phyloP scores from a whole-genome alignment of 2,113 vertebrate genomes.

The Oostethus manadensis region DNA sequence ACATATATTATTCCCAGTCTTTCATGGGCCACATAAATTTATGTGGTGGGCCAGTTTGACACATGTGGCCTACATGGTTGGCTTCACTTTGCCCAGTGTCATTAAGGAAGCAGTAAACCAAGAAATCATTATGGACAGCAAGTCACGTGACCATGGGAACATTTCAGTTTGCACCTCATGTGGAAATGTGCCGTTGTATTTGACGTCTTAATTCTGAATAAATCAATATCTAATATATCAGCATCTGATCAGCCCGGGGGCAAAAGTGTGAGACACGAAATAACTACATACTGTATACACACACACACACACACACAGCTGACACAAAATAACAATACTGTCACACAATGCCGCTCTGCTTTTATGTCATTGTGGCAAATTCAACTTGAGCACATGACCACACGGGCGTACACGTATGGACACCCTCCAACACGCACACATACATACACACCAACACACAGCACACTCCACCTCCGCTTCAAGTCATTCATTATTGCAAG shows the following conservation, averaged over 20 bases:
- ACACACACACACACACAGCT: not conserved
- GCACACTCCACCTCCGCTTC: slow-evolving; percentile 42
- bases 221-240: slow-evolving; percentile 60
- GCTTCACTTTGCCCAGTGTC: slow-evolving; percentile 23
- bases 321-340: not conserved
- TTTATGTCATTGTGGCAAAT: slow-evolving; percentile 14
- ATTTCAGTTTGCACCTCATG: slow-evolving; percentile 21
- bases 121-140: slow-evolving; percentile 18
- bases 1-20: too few species aligned
- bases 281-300: slow-evolving; percentile 2
- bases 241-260: slow-evolving; percentile 52
- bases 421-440: slow-evolving; percentile 19
- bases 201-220: slow-evolving; percentile 61
- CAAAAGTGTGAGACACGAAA: slow-evolving; percentile 27
- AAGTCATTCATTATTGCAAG: slow-evolving; percentile 59
- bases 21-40: too few species aligned
- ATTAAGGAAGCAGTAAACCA: slow-evolving; percentile 26
- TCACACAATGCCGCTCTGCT: not conserved
- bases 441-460: slow-evolving; percentile 23
- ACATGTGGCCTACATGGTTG: slow-evolving; percentile 15
- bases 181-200: slow-evolving; percentile 46
- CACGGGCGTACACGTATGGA: slow-evolving; percentile 12
- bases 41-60: too few species aligned
- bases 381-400: slow-evolving; percentile 11
- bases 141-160: slow-evolving; percentile 51